A percentile compares a stretch with the other conserved stretches of the same genome.
Evolutionary conservation across 2,113 vertebrate genomes (phyloP).

Genomic region (Melanostigma gelatinosum): DNA sequence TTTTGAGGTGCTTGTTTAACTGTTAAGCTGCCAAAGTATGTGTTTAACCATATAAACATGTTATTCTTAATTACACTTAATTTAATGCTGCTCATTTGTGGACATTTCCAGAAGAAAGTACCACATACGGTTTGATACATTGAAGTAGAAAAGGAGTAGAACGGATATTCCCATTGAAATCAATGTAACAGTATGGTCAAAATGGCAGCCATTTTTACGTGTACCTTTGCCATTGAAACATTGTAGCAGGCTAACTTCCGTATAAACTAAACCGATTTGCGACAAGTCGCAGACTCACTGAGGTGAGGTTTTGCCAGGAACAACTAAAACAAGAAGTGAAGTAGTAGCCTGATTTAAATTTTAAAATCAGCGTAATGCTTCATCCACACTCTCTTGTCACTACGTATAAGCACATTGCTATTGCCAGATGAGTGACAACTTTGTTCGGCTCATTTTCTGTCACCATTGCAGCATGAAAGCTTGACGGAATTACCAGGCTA

Average conservation of each 20-base stretch:
- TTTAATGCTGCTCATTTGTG: not conserved
- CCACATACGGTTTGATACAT: not conserved
- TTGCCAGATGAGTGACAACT: no score
- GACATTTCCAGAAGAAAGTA: not conserved
- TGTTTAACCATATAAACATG: not conserved
- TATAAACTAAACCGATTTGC: no score
- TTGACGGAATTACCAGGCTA: not conserved
- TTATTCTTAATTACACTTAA: not conserved
- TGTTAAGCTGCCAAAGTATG: not conserved
- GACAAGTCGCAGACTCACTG: not conserved
- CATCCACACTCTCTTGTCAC: no score
- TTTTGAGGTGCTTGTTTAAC: not conserved
- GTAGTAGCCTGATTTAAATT: no score
- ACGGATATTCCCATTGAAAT: not conserved
- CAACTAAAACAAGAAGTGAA: no score
- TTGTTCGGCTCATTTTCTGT: not conserved
- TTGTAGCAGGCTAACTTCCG: not conserved
- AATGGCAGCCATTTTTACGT: not conserved
- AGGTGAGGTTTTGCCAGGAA: not conserved
- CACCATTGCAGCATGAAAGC: no score
- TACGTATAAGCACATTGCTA: no score
- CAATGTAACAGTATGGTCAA: not conserved
- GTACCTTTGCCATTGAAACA: no score
- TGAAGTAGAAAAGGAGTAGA: not conserved
- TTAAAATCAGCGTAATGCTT: no score